Base-by-base conservation (phyloP, 2,888 invertebrate genomes). In the Amorpha juglandis region DNA sequence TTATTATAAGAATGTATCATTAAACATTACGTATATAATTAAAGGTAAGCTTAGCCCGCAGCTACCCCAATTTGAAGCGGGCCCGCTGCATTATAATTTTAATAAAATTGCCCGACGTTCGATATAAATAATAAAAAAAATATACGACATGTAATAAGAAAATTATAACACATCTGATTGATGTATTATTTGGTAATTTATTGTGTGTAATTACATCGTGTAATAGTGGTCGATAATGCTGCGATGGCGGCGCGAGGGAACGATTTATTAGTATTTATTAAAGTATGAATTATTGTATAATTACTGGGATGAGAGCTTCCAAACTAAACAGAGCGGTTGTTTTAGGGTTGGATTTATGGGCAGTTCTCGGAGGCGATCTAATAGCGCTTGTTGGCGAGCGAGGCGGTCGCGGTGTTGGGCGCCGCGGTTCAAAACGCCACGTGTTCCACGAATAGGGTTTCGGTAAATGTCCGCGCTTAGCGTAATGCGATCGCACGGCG, bases 101-200 rank as follows among this genome's bases (percentile, higher is more conserved):
- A 90, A 89, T 91, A 92, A 92, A 92, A 92, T 92, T 91, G 92
- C 91, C 87, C 80, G 88, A 78, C 79, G 83, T 76, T 78, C 84
- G 83, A 86, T 86, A 86, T 82, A 87, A 86, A 81, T 79, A 81
- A n/a, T n/a, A 74, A 81, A 81, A 87, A 86, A 81, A 83, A 84
- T 89, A 84, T 80, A 77, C 65, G 66, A 77, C 69, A 78, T 83
- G 84, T 84, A 83, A 86, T 82, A 86, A 86, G 83, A 85, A 91
- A 92, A 92, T 92, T 92, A 92, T 93, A 92, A 93, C 92, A 92
- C 92, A 88, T 92, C 92, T 92, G 92, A 93, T 93, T 92, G 92
- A 93, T 92, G 92, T 91, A 92, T 91, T 92, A 93, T 93, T 92
- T 90, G 90, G 87, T 92, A 92, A 93, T 92, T 93, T 93, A 93